Evolutionary conservation across 2,797 vertebrate species (phyloP).

Genomic region (Ptychobarbus kaznakovi): DNA sequence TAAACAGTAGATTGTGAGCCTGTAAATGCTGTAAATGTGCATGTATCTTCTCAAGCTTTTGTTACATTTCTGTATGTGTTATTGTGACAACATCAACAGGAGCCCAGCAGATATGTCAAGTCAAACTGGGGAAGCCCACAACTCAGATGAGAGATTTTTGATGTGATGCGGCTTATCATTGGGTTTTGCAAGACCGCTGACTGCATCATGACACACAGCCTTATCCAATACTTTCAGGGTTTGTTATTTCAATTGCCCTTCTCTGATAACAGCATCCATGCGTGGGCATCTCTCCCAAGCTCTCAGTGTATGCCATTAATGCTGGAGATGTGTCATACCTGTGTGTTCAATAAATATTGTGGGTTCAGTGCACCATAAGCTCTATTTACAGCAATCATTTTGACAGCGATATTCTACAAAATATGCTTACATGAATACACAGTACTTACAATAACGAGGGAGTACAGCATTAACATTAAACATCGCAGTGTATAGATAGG

Average conservation of each 20-base stretch:
- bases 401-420: not conserved
- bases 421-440: not conserved
- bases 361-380: not conserved
- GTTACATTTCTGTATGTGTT: not conserved
- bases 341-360: constrained; percentile 19
- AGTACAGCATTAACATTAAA: not conserved
- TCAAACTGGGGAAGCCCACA: constrained; percentile 14
- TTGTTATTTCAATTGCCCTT: constrained; percentile 51
- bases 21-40: not conserved
- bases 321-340: constrained; percentile 35
- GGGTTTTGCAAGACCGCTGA: constrained; percentile 40
- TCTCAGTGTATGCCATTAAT: constrained; percentile 32
- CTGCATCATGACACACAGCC: constrained; percentile 47
- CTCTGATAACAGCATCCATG: constrained; percentile 43
- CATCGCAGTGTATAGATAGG: not conserved
- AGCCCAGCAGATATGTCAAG: constrained; percentile 6
- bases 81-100: constrained; percentile 7
- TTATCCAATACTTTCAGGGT: constrained; percentile 47
- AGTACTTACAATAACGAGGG: not conserved
- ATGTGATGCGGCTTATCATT: constrained; percentile 40
- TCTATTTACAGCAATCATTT: not conserved
- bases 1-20: not conserved
- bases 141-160: constrained; percentile 32
- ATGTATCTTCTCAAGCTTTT: not conserved
- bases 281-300: constrained; percentile 29